Evolutionary conservation across 2,888 invertebrate genomes (phyloP).

Genomic region (Phlogophora meticulosa): DNA sequence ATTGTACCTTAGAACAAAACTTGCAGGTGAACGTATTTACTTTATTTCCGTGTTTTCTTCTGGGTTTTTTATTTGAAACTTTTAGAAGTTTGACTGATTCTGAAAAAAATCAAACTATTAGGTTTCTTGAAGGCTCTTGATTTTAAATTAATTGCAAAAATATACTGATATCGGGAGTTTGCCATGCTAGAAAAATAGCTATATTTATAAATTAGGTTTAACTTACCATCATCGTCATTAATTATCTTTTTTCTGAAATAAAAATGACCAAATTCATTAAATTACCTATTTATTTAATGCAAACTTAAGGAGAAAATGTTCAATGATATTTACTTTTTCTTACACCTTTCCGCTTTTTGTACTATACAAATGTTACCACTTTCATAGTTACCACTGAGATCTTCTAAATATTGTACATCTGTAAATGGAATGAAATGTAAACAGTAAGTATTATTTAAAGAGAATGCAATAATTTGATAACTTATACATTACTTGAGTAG

Average conservation of each 20-base stretch:
- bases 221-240: conserved; percentile 61
- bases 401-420: conserved; percentile 76
- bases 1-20: conserved; percentile 71
- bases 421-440: conserved; percentile 47
- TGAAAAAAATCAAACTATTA: conserved; percentile 35
- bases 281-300: neutral
- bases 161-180: too few species aligned
- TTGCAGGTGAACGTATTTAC: conserved; percentile 61
- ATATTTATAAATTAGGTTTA: neutral
- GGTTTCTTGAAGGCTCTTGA: neutral
- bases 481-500: too few species aligned
- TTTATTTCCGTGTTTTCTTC: conserved; percentile 33
- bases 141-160: neutral
- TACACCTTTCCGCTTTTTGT: conserved; percentile 57
- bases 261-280: neutral
- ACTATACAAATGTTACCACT: conserved; percentile 64
- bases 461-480: neutral
- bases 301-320: neutral
- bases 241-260: conserved; percentile 65
- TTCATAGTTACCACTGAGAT: conserved; percentile 66
- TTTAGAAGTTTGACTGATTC: conserved; percentile 30
- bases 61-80: conserved; percentile 22
- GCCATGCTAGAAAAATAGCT: neutral
- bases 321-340: conserved; percentile 54
- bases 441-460: neutral